Base-by-base conservation (phyloP, 2,797 vertebrate species). In the Pangasius djambal region DNA sequence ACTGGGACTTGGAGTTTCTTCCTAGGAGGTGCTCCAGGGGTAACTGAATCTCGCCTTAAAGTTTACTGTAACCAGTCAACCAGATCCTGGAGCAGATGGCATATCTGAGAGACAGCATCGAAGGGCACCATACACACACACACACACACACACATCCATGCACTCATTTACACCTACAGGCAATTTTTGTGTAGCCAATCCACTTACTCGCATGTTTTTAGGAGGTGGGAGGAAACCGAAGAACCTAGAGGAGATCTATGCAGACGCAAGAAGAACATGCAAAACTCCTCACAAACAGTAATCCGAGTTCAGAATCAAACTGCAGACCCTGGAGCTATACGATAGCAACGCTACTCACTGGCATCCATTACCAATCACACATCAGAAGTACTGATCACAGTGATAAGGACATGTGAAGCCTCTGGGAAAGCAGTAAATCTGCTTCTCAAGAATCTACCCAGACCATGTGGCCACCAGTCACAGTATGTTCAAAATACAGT, bases 401-500 rank as follows among this genome's bases (percentile, higher is more conserved):
- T n/a, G 1, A 83, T 4, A 10, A 69, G 20, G 37, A 55, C 7
- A 65, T 70, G 18, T 55, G 50, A 59, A 55, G 34, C 75, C 8
- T 44, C 25, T 85, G 89, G 40, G 3, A 85, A 28, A 31, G 2
- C 37, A 59, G 2, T n/a, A 78, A 61, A 89, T 79, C 72, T 59
- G 61, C 37, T 57, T 87, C 48, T 83, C 10, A 48, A 77, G n/a
- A 65, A 59, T 69, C 63, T 65, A 77, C 22, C 0, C 6, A 70
- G 34, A 79, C 48, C 50, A 77, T 78, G 61, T 87, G 72, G 63
- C 86, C 52, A 85, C 48, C 37, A 83, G 28, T 28, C 89, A 69
- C 72, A 78, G 72, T 67, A 52, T 87, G 86, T 77, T 84, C 70
- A 84, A 65, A 87, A 69, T 40, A 72, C 40, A 77, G 20, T 15